A percentile compares a stretch with the other conserved stretches of the same genome.
Evolutionary conservation across 2,113 vertebrate genomes (phyloP).

Genomic region (Cygnus atratus): DNA sequence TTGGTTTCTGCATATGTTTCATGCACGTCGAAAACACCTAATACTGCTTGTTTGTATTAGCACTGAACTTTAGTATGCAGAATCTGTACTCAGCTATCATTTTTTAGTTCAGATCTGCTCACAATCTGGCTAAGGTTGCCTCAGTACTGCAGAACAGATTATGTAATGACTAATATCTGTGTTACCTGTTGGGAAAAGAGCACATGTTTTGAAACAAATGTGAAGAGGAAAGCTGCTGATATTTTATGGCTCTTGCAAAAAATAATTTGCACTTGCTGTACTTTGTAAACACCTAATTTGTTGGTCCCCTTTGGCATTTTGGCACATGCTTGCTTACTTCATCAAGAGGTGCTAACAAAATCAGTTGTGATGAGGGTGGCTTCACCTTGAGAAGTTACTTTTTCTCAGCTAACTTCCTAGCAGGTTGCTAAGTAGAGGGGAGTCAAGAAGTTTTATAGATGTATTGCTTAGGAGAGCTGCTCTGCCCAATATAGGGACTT

Average conservation of each 20-base stretch:
- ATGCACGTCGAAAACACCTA: neutral
- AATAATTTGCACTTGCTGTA: neutral
- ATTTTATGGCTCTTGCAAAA: neutral
- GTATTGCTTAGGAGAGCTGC: neutral
- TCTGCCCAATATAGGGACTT: neutral
- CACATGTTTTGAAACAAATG: neutral
- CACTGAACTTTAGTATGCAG: neutral
- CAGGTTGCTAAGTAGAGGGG: neutral
- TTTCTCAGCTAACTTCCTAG: neutral
- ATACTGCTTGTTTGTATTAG: neutral
- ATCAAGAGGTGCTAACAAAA: neutral
- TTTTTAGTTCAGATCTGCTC: neutral
- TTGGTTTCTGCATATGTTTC: neutral
- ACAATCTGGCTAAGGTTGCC: neutral
- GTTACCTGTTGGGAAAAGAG: neutral
- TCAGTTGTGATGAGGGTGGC: neutral
- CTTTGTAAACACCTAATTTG: neutral
- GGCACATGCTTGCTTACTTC: neutral
- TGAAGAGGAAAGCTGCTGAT: neutral
- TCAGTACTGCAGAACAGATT: neutral
- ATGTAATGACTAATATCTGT: rapidly evolving
- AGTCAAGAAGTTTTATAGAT: neutral
- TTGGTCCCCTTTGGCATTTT: neutral
- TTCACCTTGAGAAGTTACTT: neutral
- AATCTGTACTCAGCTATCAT: no score